These are phyloP conservation scores for Heterodera filipjevi DNA, from an alignment of 2,888 invertebrate species.

Conservation along the genomic window DNA sequence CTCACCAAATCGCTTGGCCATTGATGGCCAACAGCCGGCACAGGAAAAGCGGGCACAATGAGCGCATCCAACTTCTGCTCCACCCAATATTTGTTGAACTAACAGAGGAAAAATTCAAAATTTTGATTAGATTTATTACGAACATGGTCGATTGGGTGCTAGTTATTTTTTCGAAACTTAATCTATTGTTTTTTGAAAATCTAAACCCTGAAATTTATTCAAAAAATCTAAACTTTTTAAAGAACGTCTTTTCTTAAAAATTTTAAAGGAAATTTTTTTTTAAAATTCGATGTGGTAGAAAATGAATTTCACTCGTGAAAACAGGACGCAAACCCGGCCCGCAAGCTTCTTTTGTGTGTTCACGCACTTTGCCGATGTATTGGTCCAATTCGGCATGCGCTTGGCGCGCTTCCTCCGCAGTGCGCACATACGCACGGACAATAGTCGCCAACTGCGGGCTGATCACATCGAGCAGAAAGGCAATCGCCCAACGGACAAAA, in stretches of 20 bases:
- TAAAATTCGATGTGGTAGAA: too few relatives aligned
- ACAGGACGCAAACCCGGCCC: too few relatives aligned
- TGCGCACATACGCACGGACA: conserved; percentile 40
- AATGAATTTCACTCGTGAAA: too few relatives aligned
- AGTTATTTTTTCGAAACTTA: too few relatives aligned
- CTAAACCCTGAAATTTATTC: too few relatives aligned
- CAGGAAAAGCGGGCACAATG: conserved; percentile 65
- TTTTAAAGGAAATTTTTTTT: too few relatives aligned
- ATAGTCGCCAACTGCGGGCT: conserved; percentile 50
- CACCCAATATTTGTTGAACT: conserved; percentile 55
- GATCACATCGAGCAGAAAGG: conserved; percentile 40
- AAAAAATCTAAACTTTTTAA: too few relatives aligned
- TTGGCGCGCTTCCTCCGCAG: conserved; percentile 49
- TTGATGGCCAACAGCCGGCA: conserved; percentile 58
- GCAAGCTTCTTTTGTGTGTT: too few relatives aligned
- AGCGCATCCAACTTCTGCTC: conserved; percentile 63
- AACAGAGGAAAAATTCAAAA: conserved; percentile 18
- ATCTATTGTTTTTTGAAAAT: too few relatives aligned
- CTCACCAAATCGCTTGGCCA: conserved; percentile 50
- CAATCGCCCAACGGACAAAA: conserved; percentile 44
- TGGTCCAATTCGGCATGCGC: conserved; percentile 55
- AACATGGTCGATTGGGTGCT: too few relatives aligned
- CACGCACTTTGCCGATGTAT: conserved; percentile 50
- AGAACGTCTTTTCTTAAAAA: too few relatives aligned
- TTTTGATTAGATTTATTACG: too few relatives aligned